Evolutionary conservation across 1,140 invertebrate species (phyloP), one percentile per base, ranked within the genome.

Genomic region (Ptiloglossa arizonensis): DNA sequence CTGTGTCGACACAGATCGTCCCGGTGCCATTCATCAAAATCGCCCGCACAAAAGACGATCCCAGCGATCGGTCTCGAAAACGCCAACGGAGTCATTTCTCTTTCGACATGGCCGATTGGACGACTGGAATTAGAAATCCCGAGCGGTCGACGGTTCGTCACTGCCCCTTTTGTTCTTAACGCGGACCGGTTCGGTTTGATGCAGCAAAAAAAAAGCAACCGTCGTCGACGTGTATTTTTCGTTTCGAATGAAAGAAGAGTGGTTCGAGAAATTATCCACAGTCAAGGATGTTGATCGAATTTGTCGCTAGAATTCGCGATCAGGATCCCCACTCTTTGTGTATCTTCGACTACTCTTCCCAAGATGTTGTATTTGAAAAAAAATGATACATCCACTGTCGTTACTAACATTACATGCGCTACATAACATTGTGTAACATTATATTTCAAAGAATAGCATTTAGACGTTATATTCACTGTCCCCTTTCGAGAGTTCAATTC

Each of bases 71-170:
- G 35, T 64, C 57, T 62, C 32, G 19, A 29, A 77, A 77, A 68
- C 22, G 73, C 57, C 64, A 52, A 66, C 82, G 29, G 70, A 78
- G 27, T 66, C 44, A 62, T 85, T 85, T 81, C 64, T 74, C 70
- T 75, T 75, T 85, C 73, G 70, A 70, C 68, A 56, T 70, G n/a
- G 50, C 22, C n/a, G 60, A 81, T 78, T 56, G 57, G 50, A 64
- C 38, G 29, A 63, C 38, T 73, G 50, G 60, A 78, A 85, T 74
- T 85, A 85, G 74, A 81, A 85, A 85, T 81, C 68, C 66, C 56
- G 46, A 29, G 19, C 22, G 67, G 24, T 35, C 52, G 29, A 46
- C 38, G 41, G 52, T n/a, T 69, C 46, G 59, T 76, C 44, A 32
- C 32, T 76, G 52, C 32, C 9, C 52, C 67, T 62, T 82, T 82